Evolutionary conservation across 2,888 invertebrate species (phyloP).

Genomic region (Oasisia sp.): DNA sequence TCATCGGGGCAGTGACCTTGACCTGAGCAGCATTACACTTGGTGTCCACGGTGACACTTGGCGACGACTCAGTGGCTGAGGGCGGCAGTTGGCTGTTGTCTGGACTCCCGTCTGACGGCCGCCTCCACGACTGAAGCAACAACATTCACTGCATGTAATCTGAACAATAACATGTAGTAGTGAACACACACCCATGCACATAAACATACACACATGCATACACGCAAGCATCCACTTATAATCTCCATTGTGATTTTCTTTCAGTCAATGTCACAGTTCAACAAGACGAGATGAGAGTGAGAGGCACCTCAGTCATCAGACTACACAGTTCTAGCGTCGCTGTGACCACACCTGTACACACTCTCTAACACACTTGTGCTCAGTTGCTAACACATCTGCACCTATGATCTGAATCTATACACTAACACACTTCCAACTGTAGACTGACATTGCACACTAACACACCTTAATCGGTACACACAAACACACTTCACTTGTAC

Average conservation of each 20-base stretch:
- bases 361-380: constrained; percentile 29
- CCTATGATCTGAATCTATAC: constrained; percentile 62
- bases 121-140: constrained; percentile 4
- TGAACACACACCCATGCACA: not conserved
- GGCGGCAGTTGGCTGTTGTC: not conserved
- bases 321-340: not conserved
- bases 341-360: not conserved
- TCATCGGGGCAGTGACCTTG: not conserved
- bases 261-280: too few relatives aligned
- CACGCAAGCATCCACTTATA: too few relatives aligned
- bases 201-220: too few relatives aligned
- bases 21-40: not conserved
- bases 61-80: not conserved
- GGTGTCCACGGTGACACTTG: not conserved
- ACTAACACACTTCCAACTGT: constrained; percentile 38
- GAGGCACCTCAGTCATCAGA: too few relatives aligned
- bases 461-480: too few relatives aligned
- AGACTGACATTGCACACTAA: too few relatives aligned
- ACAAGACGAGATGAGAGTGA: too few relatives aligned
- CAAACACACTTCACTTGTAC: constrained; percentile 51
- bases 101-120: not conserved
- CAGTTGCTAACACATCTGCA: constrained; percentile 33
- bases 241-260: too few relatives aligned
- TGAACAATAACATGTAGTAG: not conserved
- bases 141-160: constrained; percentile 1